Base-by-base conservation (phyloP, 2,113 vertebrate genomes). In the Mystacornis crossleyi region DNA sequence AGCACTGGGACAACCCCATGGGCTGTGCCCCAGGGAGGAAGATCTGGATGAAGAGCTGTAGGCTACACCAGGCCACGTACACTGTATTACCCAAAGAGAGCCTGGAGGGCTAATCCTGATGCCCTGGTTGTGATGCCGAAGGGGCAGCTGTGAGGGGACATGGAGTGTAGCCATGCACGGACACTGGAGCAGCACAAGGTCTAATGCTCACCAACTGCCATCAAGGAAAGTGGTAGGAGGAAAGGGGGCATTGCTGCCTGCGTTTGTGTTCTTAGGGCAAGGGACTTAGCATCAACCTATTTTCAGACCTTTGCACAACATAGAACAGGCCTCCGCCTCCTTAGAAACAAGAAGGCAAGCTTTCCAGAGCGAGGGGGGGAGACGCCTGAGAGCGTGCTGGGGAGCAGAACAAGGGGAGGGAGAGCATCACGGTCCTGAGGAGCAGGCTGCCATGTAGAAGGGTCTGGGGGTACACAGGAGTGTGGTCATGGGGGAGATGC, bases 111-210 rank as follows among this genome's bases (percentile, higher is more conserved):
- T 66, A 12, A 19, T 51, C 34, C 54, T 38, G 62, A 26, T 34
- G 64, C 24, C 4, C 53, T 2, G 6, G 8, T 21, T 51, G 4
- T 55, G 69, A 54, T 74, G 8, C 77, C 2, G 12, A 33, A 48
- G 57, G 40, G 54, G 66, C 36, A 40, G 54, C 60, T 40, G 66
- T 55, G 74, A 25, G 11, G 43, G 38, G 34, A 34, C 64, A 4
- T 0, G 0, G 28, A 16, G 12, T 4, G 5, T 4, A n/a, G 48
- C 31, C 9, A 0, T 42, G 36, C 21, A 1, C 2, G 21, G 40
- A 42, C 50, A 29, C 58, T 51, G 80, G 20, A 62, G 14, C 53
- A 57, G 54, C 40, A 26, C 18, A 14, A 64, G 77, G 69, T 62
- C 51, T 18, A 4, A 7, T 2, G 43, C 23, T 65, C 45, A 19